Base-by-base conservation (phyloP, 2,797 vertebrate genomes). In the Poeciliopsis turneri region DNA sequence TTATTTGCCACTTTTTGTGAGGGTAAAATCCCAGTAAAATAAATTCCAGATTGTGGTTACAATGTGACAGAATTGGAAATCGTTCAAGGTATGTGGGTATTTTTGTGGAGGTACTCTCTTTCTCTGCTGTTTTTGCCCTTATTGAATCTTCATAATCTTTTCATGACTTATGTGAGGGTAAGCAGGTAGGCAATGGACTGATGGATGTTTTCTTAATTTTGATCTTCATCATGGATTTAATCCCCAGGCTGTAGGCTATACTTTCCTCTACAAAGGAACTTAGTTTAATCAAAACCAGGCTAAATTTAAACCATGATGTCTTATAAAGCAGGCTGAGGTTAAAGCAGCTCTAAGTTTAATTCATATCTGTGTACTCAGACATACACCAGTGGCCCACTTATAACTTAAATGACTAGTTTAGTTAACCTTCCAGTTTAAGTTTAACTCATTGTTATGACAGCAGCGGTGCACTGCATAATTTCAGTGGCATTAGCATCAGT, bases 321-420 rank as follows among this genome's bases (percentile, higher is more conserved):
- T 78, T 28, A 79, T 46, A 75, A 83, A 82, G 87, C 78, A 75
- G 78, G 55, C 13, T 71, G 49, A 15, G 84, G 69, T 79, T 84
- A 75, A 75, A 25, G 59, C 81, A 59, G 69, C 66, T 51, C 76
- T 61, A 15, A 74, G 47, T 77, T 73, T 84, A 81, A 88, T 91
- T 80, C 76, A 71, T 84, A 85, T 86, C 82, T 61, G 75, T 75
- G 80, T 45, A 89, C 2, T 45, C 82, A 85, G 90, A 84, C 88
- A 55, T 86, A 94, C 91, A 90, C 93, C 89, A 93, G 91, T 96
- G 89, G 91, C 90, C 89, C 95, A 96, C 86, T 95, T 96, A 96
- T 95, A 94, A 96, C 94, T 94, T 95, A 95, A 95, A 97, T 95
- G 92, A 95, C 94, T 96, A 94, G 92, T 96, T 96, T 95, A 96